Conservation (phyloP, 2,797 vertebrate genomes). For the Sparus aurata region DNA sequence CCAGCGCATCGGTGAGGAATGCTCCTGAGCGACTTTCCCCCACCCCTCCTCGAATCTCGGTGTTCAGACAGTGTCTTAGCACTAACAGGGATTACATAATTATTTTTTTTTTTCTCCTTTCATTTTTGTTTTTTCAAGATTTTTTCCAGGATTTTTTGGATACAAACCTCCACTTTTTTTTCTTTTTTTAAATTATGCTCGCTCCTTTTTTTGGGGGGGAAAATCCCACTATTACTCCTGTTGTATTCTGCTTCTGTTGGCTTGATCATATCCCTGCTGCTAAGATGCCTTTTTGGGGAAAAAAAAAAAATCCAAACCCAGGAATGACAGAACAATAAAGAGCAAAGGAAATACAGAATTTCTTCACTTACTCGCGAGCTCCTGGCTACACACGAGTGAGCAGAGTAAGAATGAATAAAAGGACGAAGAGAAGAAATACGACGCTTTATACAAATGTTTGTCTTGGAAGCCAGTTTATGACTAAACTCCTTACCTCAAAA, state of each 20-base stretch:
- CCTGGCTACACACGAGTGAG: constrained; percentile 81
- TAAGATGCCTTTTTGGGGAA: constrained; percentile 74
- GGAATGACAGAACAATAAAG: constrained; percentile 64
- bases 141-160: constrained; percentile 63
- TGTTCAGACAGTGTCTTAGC: constrained; percentile 62
- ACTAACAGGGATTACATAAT: constrained; percentile 68
- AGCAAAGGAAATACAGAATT: constrained; percentile 84
- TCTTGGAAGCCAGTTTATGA: constrained; percentile 67
- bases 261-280: constrained; percentile 75
- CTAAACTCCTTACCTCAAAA: constrained; percentile 79
- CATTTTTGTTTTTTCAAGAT: constrained; percentile 49
- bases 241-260: constrained; percentile 56
- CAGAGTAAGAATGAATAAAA: constrained; percentile 49
- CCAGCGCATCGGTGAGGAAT: constrained; percentile 97
- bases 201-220: constrained; percentile 29
- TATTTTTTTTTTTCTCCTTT: constrained; percentile 20
- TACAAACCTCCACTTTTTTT: constrained; percentile 43
- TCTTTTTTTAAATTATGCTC: constrained; percentile 53
- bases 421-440: constrained; percentile 47
- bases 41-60: constrained; percentile 30
- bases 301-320: constrained; percentile 43
- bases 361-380: constrained; percentile 81
- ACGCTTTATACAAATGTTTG: constrained; percentile 64
- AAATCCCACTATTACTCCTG: constrained; percentile 32
- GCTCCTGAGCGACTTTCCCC: constrained; percentile 86